Evolutionary conservation across 1,140 invertebrate genomes (phyloP).

Genomic region (Medauroidea extradentata): DNA sequence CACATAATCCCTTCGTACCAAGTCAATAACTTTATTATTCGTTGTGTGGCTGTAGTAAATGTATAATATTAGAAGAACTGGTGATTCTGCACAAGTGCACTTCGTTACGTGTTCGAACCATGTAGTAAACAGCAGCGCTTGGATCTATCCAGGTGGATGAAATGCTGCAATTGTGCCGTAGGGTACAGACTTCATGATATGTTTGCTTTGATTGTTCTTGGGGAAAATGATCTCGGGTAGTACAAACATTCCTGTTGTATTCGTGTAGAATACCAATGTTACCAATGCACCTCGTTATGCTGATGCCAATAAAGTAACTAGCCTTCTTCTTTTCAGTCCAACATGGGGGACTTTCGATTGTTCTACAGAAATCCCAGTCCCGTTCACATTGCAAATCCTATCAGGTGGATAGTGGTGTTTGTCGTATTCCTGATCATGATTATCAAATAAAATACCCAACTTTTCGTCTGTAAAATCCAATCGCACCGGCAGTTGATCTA

Average conservation of each 20-base stretch:
- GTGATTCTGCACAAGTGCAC: constrained; percentile 17
- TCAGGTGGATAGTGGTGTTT: background rate
- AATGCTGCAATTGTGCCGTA: constrained; percentile 25
- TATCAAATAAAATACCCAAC: too few relatives aligned
- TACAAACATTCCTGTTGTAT: constrained; percentile 31
- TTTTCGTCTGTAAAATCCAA: too few relatives aligned
- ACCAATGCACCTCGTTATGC: constrained; percentile 33
- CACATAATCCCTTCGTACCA: constrained; percentile 34
- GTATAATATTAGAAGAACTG: constrained; percentile 38
- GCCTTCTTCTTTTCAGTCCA: constrained; percentile 31
- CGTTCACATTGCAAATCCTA: constrained; percentile 29
- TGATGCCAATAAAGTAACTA: constrained; percentile 27
- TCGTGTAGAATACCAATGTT: constrained; percentile 35
- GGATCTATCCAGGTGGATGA: constrained; percentile 35
- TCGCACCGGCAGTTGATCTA: too few relatives aligned
- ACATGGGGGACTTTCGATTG: constrained; percentile 29
- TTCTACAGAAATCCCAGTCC: constrained; percentile 26
- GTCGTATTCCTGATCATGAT: too few relatives aligned
- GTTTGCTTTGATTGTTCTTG: constrained; percentile 23
- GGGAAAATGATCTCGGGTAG: constrained; percentile 37
- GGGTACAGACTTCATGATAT: constrained; percentile 21
- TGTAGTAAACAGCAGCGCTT: constrained; percentile 30
- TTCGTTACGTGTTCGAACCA: constrained; percentile 39
- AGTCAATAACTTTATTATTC: constrained; percentile 38
- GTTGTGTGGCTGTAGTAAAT: constrained; percentile 38